These are phyloP conservation scores for Bilobella aurantiaca DNA, from an alignment of 1,140 invertebrate species.

Conservation along the genomic window DNA sequence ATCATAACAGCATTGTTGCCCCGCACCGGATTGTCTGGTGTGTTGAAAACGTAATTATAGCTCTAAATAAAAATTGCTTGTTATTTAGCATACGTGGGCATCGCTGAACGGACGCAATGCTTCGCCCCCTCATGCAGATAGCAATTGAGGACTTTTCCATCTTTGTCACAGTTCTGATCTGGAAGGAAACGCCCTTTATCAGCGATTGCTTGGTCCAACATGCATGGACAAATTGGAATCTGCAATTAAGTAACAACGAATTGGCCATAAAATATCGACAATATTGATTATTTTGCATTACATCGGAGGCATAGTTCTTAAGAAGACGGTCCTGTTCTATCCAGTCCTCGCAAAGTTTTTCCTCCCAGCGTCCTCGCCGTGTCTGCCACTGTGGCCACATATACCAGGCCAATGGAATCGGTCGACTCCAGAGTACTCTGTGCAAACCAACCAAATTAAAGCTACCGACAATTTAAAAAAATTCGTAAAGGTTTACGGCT, in stretches of 20 bases:
- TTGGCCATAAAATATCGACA: background rate
- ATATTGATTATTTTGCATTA: constrained; percentile 9
- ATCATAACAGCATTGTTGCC: constrained; percentile 95
- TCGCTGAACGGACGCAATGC: constrained; percentile 83
- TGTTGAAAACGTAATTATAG: background rate
- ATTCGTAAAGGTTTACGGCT: constrained; percentile 61
- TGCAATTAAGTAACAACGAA: no score
- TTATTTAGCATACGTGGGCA: constrained; percentile 59
- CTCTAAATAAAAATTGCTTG: background rate
- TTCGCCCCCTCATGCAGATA: constrained; percentile 74
- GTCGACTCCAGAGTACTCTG: constrained; percentile 75
- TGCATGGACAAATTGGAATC: constrained; percentile 80
- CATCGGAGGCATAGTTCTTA: constrained; percentile 76
- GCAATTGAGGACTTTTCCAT: constrained; percentile 72
- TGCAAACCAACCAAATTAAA: constrained; percentile 8
- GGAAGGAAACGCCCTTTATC: constrained; percentile 88
- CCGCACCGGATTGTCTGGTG: constrained; percentile 70
- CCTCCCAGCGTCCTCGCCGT: constrained; percentile 60
- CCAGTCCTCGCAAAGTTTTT: constrained; percentile 75
- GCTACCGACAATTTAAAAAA: background rate
- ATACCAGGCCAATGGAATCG: constrained; percentile 86
- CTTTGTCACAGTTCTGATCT: constrained; percentile 81
- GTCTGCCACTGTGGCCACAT: constrained; percentile 77
- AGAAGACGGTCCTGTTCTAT: constrained; percentile 69
- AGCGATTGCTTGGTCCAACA: constrained; percentile 71